phyloP scores from a whole-genome alignment of 1,140 invertebrate species.

The Mya arenaria region DNA sequence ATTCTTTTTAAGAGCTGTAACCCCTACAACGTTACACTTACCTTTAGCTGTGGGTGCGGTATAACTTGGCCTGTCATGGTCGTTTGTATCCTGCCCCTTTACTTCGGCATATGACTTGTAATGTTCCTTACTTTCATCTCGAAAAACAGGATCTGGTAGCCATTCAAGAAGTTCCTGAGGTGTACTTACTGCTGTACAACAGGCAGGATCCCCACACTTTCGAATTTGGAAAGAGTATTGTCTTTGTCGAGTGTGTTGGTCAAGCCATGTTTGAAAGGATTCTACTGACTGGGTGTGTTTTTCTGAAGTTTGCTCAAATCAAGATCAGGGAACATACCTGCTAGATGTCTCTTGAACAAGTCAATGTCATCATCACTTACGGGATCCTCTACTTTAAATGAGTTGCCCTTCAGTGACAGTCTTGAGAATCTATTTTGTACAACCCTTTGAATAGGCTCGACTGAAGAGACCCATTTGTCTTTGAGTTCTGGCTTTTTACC shows the following conservation, averaged over 20 bases:
- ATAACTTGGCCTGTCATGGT: not conserved
- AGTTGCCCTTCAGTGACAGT: not conserved
- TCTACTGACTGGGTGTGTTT: too few relatives aligned
- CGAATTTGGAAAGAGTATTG: slow-evolving; percentile 26
- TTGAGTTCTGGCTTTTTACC: too few relatives aligned
- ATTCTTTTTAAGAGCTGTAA: not conserved
- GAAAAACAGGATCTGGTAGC: slow-evolving; percentile 27
- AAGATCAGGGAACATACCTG: not conserved
- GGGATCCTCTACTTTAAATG: not conserved
- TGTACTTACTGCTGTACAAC: not conserved
- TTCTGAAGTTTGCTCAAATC: not conserved
- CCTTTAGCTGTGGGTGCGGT: not conserved
- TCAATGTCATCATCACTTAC: not conserved
- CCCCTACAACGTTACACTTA: not conserved
- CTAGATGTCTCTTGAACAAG: not conserved
- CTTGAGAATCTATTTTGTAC: too few relatives aligned
- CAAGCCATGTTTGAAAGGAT: too few relatives aligned
- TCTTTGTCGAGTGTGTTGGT: too few relatives aligned
- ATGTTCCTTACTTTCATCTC: slow-evolving; percentile 6
- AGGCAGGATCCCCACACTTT: slow-evolving; percentile 15
- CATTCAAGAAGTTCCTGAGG: not conserved
- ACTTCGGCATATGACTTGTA: not conserved
- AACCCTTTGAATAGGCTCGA: too few relatives aligned
- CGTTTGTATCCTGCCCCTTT: not conserved
- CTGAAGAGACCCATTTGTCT: too few relatives aligned